Percentiles rank a stretch among this genome's conserved stretches.
These are phyloP conservation scores for Exocentrus adspersus DNA, from an alignment of 2,888 invertebrate species.

Conservation along the genomic window DNA sequence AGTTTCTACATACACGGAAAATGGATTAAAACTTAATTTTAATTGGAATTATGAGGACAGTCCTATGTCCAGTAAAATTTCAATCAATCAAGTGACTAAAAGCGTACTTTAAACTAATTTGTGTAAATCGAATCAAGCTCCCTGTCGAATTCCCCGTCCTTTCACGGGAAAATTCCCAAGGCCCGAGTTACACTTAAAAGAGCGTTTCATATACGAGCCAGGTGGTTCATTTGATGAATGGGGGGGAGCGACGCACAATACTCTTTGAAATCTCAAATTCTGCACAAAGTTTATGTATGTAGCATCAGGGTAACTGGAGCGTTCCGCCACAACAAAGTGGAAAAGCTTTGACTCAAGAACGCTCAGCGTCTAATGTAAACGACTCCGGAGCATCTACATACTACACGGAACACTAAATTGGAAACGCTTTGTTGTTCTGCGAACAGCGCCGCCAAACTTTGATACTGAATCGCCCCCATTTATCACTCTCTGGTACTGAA, in stretches of 20 bases:
- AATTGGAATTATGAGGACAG: neutral
- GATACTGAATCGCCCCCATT: conserved; percentile 46
- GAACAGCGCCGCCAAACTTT: conserved; percentile 45
- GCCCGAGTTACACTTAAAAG: neutral
- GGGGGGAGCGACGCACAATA: conserved; percentile 42
- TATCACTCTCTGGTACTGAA: conserved; percentile 31
- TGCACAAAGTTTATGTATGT: conserved; percentile 50
- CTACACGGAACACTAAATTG: conserved; percentile 47
- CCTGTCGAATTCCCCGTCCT: no score
- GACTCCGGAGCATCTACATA: conserved; percentile 48
- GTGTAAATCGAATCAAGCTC: no score
- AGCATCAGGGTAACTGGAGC: conserved; percentile 44
- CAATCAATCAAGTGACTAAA: no score
- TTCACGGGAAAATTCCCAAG: neutral
- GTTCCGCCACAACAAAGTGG: conserved; percentile 50
- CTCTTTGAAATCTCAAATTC: conserved; percentile 52
- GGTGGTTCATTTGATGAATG: conserved; percentile 46
- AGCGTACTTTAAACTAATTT: no score
- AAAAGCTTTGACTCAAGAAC: conserved; percentile 52
- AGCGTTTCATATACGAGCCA: conserved; percentile 23
- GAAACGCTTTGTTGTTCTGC: conserved; percentile 49
- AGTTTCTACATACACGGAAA: no score
- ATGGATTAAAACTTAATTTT: no score
- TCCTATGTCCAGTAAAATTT: neutral
- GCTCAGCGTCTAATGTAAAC: conserved; percentile 52